phyloP scores from a whole-genome alignment of 1,140 invertebrate genomes.

The Tigriopus japonicus region DNA sequence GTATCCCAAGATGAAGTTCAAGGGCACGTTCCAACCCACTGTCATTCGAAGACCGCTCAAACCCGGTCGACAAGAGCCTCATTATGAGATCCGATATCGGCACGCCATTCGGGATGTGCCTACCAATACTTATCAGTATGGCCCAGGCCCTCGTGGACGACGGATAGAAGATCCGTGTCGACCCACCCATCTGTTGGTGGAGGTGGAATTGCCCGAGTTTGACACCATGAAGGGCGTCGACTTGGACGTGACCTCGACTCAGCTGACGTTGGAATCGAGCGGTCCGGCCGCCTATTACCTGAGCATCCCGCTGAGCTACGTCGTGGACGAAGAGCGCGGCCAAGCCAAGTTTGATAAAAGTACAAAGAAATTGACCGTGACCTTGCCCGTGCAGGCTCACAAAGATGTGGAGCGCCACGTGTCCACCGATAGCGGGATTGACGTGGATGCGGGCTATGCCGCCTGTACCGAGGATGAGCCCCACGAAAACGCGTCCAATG shows the following conservation, averaged over 20 bases:
- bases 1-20: slow-evolving; percentile 7
- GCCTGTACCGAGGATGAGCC: not conserved
- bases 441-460: not conserved
- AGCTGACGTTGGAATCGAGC: not conserved
- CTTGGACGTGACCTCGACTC: not conserved
- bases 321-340: not conserved
- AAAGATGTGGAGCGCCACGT: not conserved
- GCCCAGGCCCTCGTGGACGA: too few species aligned
- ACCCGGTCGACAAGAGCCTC: too few species aligned
- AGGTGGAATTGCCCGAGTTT: not conserved
- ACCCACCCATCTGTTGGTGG: not conserved
- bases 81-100: too few species aligned
- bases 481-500: not conserved
- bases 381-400: not conserved
- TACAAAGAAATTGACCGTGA: not conserved
- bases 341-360: slow-evolving; percentile 12
- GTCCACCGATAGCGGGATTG: slow-evolving; percentile 1
- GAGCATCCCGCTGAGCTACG: not conserved
- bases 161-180: not conserved
- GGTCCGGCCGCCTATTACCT: not conserved
- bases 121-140: too few species aligned
- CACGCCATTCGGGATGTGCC: too few species aligned
- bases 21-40: not conserved
- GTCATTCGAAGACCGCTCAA: not conserved
- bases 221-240: not conserved